Conservation (phyloP, 2,797 vertebrate species). For the Acanthornis magna region DNA sequence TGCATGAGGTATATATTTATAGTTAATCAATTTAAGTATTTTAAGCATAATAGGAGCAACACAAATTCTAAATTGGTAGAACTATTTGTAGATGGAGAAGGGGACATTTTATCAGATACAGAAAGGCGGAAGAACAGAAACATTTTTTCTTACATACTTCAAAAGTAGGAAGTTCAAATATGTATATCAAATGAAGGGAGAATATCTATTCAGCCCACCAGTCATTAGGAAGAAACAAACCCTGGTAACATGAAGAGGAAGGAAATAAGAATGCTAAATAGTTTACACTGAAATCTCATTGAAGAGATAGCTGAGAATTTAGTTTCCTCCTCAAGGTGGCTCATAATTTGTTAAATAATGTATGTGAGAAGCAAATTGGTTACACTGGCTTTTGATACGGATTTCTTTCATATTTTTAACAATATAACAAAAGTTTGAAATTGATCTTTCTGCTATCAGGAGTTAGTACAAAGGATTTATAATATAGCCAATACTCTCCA, state of each 20-base stretch:
- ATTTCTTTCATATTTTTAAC: background rate
- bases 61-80: background rate
- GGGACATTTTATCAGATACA: background rate
- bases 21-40: background rate
- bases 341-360: background rate
- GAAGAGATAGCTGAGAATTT: background rate
- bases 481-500: background rate
- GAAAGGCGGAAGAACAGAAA: background rate
- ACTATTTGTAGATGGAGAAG: background rate
- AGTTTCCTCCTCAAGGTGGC: background rate
- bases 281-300: background rate
- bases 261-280: background rate
- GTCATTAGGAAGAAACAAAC: background rate
- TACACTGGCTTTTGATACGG: background rate
- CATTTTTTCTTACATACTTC: background rate
- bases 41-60: background rate
- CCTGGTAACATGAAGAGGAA: background rate
- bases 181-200: background rate
- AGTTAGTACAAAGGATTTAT: background rate
- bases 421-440: background rate
- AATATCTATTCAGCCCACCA: background rate
- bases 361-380: background rate
- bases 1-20: background rate
- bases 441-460: background rate
- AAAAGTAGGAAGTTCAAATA: background rate